Evolutionary conservation across 2,888 invertebrate genomes (phyloP), one percentile per base, ranked within the genome.

Genomic region (Euproctis similis): DNA sequence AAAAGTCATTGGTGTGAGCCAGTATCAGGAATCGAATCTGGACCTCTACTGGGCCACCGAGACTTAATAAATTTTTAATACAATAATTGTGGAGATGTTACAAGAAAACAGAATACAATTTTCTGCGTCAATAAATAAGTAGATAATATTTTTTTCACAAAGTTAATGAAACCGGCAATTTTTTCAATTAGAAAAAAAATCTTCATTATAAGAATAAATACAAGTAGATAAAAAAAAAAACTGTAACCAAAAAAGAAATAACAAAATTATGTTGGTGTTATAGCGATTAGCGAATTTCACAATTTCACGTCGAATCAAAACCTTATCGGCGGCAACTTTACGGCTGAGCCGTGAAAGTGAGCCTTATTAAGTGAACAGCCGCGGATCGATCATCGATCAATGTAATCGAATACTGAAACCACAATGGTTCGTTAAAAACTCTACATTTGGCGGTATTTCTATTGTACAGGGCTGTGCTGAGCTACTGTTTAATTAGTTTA

Each of bases 351-450:
- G 47, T 45, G 40, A 47, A 42, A 51, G 45, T 31, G 25, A 23
- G 31, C 18, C 35, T 12, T 31, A 33, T 30, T 30, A 16, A 39
- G 17, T 30, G 24, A 37, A 41, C 40, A 42, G 40, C 36, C 39
- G 46, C 27, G 46, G 40, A 66, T 68, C 67, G 71, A 73, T 65
- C 77, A 76, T 70, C 67, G 55, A 71, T 68, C 68, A 67, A 61
- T 54, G 75, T 82, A 81, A 82, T 81, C 80, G 77, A 76, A 74
- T 72, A 61, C 62, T 55, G 60, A 68, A 78, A 65, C 60, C 70
- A 82, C 81, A 84, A 82, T 82, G 82, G 71, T 80, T 81, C 80
- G 71, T 81, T 82, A 84, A 62, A n/a, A 51, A 59, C 54, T 56
- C 46, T 47, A 46, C 53, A 58, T 53, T 49, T 48, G 41, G 53